A percentile compares a stretch with the other conserved stretches of the same genome.
Conservation (phyloP, 2,888 invertebrate species). For the Cyclophora punctaria region DNA sequence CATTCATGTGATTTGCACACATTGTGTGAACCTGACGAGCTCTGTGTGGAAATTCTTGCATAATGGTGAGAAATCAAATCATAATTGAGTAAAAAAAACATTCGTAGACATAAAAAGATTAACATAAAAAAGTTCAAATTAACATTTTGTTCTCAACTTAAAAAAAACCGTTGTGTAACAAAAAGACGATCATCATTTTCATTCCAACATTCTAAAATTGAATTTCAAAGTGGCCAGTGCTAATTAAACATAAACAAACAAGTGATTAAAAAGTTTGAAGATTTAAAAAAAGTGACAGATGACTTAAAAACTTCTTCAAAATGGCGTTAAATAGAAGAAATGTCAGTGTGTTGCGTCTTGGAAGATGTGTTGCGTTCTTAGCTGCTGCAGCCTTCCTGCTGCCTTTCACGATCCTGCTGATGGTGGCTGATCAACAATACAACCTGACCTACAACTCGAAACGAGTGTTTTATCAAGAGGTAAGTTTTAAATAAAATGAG, state of each 20-base stretch:
- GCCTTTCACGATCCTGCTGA: constrained; percentile 75
- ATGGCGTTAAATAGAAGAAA: constrained; percentile 54
- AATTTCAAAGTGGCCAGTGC: background rate
- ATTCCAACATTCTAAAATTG: too few species aligned
- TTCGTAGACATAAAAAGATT: too few species aligned
- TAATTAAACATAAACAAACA: background rate
- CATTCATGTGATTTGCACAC: too few species aligned
- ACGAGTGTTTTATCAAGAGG: constrained; percentile 71
- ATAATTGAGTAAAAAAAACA: too few species aligned
- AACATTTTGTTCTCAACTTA: too few species aligned
- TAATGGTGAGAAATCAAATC: too few species aligned
- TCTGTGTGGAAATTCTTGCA: too few species aligned
- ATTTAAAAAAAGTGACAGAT: constrained; percentile 7
- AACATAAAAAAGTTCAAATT: too few species aligned
- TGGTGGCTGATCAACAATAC: constrained; percentile 78
- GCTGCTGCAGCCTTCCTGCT: constrained; percentile 76
- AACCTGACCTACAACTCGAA: constrained; percentile 71
- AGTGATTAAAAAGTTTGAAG: constrained; percentile 5
- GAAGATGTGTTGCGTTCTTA: constrained; percentile 76
- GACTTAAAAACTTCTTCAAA: constrained; percentile 5
- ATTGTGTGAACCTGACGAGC: too few species aligned
- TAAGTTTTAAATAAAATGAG: constrained; percentile 29
- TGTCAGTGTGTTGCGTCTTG: constrained; percentile 66
- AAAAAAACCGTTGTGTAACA: too few species aligned
- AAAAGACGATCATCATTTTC: too few species aligned